Conservation (phyloP, 2,797 vertebrate genomes). For the Thamnophis elegans region DNA sequence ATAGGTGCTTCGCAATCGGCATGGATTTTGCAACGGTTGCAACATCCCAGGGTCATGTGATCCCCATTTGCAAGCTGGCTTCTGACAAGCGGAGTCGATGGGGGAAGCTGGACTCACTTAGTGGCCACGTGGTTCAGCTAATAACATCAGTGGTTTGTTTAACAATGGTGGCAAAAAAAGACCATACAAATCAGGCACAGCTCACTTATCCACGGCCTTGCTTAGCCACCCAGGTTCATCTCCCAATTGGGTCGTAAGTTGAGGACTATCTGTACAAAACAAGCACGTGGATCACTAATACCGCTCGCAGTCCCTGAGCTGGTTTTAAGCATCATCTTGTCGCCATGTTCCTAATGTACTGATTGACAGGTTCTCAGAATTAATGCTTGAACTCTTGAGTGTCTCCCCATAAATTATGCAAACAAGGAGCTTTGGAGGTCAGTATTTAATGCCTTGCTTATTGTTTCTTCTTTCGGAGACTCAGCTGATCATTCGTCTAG, state of each 20-base stretch:
- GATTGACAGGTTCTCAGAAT: not conserved
- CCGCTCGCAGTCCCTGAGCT: not conserved
- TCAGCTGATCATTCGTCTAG: not conserved
- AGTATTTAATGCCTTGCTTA: not conserved
- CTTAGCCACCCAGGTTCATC: not conserved
- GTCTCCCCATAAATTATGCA: not conserved
- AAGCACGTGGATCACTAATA: not conserved
- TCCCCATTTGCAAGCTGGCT: not conserved
- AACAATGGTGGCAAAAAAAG: not conserved
- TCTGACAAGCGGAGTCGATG: not conserved
- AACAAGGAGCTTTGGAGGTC: not conserved
- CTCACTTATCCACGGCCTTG: not conserved
- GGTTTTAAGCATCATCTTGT: not conserved
- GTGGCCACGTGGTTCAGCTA: not conserved
- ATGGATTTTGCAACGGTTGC: not conserved
- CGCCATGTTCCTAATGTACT: not conserved
- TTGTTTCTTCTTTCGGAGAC: not conserved
- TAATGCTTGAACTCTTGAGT: not conserved
- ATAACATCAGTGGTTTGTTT: not conserved
- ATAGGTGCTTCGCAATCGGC: not conserved
- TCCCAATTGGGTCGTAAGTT: not conserved
- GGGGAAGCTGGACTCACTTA: not conserved
- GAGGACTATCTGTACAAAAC: not conserved
- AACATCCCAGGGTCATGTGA: fast-evolving
- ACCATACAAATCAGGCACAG: not conserved